Base-by-base conservation (phyloP, 1,140 invertebrate species). In the Heliothis subflexa region DNA sequence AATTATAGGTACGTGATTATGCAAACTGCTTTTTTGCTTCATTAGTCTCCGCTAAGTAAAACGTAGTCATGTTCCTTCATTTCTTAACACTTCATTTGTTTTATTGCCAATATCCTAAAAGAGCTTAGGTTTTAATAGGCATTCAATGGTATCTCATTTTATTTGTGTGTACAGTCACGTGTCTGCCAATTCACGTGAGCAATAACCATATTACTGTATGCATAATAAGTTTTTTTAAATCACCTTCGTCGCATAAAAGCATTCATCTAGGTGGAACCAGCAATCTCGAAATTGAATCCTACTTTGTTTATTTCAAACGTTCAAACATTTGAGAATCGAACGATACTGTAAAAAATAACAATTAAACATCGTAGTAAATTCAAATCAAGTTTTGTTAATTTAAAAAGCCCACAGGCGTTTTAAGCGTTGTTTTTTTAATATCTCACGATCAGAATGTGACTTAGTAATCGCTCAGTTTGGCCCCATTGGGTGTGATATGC, bases 361-460 rank as follows among this genome's bases (percentile, higher is more conserved):
- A 61, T 25, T 28, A 61, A 13, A 28, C 21, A 11, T 4, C 25
- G 11, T 14, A 14, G 45, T 3, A 21, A 45, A 21, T 49, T 21
- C 47, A 68, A 68, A 68, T 68, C 64, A 25, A 47, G 64, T 68
- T 68, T 50, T 28, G 64, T 50, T 66, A 49, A 68, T 68, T 68
- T 21, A 68, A 50, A 68, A 45, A 47, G 61, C 33, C 61, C 64
- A 21, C 47, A 50, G 64, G 64, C 47, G 64, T 16, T 10, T 16
- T 16, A 45, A 40, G 21, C 14, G 45, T 13, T 52, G 21, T 50
- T 50, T 10, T 25, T 40, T n/a, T 21, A 18, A 21, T 16, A 45
- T 18, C 49, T 68, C 21, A 68, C 7, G 47, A 52, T 68, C 21
- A 11, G 10, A 50, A 59, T 61, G 21, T 28, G 16, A 52, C 25